Base-by-base conservation (phyloP, 2,888 invertebrate genomes). In the Dromius quadrimaculatus region DNA sequence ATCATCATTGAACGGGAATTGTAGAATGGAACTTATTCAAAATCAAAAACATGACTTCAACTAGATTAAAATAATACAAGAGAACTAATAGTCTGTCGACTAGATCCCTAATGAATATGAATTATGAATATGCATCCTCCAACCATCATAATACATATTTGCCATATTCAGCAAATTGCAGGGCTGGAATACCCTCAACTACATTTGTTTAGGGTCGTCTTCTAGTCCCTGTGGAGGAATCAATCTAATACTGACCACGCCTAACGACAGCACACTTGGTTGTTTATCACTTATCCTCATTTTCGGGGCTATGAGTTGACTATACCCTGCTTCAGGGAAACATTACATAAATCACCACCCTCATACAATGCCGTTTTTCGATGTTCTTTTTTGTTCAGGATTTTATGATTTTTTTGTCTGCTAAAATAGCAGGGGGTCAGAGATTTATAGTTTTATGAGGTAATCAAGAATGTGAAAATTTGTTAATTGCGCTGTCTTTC, bases 261-360 rank as follows among this genome's bases (percentile, higher is more conserved):
- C 34, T 59, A 59, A 59, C 36, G 59, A 38, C 34, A 22, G 9
- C 2, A 1, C 13, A 36, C 59, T 34, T 36, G 19, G 57, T 59
- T 36, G 59, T 59, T 38, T 38, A 59, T 59, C 59, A 59, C 36
- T 59, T 59, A 38, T 8, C n/a, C 47, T 9, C 36, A 3, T 36
- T 34, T 17, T 9, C 36, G n/a, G n/a, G 59, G 59, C 36, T 59
- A 59, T 38, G 36, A 59, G 28, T 20, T 17, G 15, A 15, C 50
- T 54, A 28, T 54, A 54, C 50, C 28, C 15, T 4, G 4, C 15
- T 8, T 4, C 9, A 32, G 50, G 50, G 50, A 23, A 41, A 54
- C 23, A 28, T 23, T 17, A 28, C 23, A 54, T 54, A 54, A 54
- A 54, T 54, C 50, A 54, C 50, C 15, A 28, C 50, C 50, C 50